A percentile compares a stretch with the other conserved stretches of the same genome.
Evolutionary conservation across 2,113 vertebrate species (phyloP).

Genomic region (Carollia perspicillata): DNA sequence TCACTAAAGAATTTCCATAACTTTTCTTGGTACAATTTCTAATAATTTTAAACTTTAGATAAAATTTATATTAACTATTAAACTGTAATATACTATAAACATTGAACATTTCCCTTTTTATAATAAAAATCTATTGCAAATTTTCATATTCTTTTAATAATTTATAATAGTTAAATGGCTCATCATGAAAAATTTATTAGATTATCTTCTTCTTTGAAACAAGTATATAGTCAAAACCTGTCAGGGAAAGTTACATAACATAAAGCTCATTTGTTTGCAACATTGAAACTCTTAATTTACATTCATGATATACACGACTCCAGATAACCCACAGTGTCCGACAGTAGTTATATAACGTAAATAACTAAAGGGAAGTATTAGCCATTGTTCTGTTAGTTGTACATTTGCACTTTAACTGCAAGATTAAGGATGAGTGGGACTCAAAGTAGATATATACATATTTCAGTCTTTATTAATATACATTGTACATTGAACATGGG

Average conservation of each 20-base stretch:
- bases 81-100: background rate
- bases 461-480: background rate
- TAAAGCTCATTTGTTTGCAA: background rate
- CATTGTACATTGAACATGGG: background rate
- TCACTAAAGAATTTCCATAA: background rate
- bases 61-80: background rate
- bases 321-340: background rate
- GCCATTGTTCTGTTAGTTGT: background rate
- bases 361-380: background rate
- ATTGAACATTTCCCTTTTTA: background rate
- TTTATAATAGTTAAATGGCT: background rate
- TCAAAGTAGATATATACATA: background rate
- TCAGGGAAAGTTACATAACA: background rate
- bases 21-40: background rate
- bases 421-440: background rate
- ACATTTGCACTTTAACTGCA: background rate
- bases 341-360: background rate
- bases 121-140: background rate
- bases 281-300: background rate
- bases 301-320: background rate
- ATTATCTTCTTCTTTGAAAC: background rate
- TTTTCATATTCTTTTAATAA: background rate
- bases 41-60: background rate
- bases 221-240: background rate
- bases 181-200: background rate